phyloP scores from a whole-genome alignment of 2,113 vertebrate species.

The Illadopsis cleaveri region DNA sequence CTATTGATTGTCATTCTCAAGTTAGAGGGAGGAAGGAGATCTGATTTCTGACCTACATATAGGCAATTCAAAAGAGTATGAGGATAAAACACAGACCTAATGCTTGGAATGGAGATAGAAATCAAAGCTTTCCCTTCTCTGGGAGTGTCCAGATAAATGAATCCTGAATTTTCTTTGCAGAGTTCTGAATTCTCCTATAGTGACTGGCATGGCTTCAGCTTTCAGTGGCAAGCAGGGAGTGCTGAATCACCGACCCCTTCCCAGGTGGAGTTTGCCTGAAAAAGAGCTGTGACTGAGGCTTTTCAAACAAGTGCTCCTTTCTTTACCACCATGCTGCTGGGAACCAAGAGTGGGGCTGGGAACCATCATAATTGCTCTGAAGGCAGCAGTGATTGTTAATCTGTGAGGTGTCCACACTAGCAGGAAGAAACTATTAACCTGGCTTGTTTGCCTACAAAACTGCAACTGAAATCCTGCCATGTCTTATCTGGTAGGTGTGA shows the following conservation, averaged over 20 bases:
- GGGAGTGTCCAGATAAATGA: background rate
- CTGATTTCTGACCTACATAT: background rate
- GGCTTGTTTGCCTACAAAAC: background rate
- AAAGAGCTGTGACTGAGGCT: background rate
- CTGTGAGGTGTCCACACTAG: background rate
- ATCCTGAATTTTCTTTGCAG: background rate
- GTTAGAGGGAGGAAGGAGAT: background rate
- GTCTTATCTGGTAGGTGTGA: background rate
- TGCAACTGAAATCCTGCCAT: background rate
- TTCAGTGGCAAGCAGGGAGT: background rate
- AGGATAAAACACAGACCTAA: background rate
- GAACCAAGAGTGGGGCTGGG: rapidly evolving
- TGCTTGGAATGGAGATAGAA: background rate
- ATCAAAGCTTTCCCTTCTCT: background rate
- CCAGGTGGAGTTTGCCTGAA: background rate
- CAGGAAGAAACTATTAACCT: background rate
- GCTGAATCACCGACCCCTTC: background rate
- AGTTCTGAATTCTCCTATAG: background rate
- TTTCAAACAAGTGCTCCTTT: background rate
- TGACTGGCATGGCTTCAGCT: background rate
- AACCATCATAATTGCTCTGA: background rate
- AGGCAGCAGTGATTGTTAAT: background rate
- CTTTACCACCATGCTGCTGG: background rate
- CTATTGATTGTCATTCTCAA: background rate
- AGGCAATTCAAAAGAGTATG: background rate